Evolutionary conservation across 2,797 vertebrate genomes (phyloP), one percentile per base, ranked within the genome.

Genomic region (Pseudomugil gertrudae): DNA sequence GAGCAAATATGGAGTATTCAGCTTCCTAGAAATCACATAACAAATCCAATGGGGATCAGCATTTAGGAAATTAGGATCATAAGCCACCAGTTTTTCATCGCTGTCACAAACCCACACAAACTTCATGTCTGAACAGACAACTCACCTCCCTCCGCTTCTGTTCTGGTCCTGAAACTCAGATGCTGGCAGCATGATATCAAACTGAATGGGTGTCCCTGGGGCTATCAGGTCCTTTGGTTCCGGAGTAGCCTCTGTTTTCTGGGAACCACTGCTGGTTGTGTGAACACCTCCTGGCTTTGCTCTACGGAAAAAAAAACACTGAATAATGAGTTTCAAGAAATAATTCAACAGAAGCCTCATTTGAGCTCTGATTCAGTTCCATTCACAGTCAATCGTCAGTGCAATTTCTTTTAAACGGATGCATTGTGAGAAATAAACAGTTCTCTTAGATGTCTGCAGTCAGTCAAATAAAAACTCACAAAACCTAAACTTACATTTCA

Each of bases 141-240:
- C 95, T 95, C 93, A 98, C 96, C 95, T 93, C 17, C 95, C 95
- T 3, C 92, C 94, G 0, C 83, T 57, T 79, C 96, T 90, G 90
- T 98, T 98, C 90, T 98, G 97, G 85, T 99, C 97, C 76, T 95
- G 93, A 83, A 98, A 98, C 84, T 99, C 98, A 0, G 94, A 95
- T 2, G 95, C 96, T 0, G 97, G 96, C 81, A 98, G 94, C 24
- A 98, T 93, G 0, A 99, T 98, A 76, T 99, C 98, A 81, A 99
- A 99, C 52, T 99, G 98, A 79, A 99, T 99, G 0, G 98, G 98
- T 0, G 97, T 99, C 81, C 98, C 98, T 0, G 96, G 96, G 21
- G 93, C 94, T 13, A 99, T 98, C 69, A 99, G 91, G 57, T 96
- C 93, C 33, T 93, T 89, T 0, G 93, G 86, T 17, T 96, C 94